Evolutionary conservation across 2,888 invertebrate genomes (phyloP).

Genomic region (Glyphotaelius pellucidus): DNA sequence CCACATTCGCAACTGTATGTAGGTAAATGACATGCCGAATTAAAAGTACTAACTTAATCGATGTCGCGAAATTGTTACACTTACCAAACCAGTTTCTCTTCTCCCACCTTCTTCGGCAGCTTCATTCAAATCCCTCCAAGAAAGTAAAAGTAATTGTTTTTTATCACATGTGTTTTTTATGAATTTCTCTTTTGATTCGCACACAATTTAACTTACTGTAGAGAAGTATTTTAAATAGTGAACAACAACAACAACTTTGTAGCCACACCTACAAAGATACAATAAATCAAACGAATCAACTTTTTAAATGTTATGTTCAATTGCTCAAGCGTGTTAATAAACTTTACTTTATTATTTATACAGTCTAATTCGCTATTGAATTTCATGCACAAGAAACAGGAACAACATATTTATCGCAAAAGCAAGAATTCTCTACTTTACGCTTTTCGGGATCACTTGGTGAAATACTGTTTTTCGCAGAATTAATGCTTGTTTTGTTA

Average conservation of each 20-base stretch:
- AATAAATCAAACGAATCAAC: background rate
- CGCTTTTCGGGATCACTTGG: background rate
- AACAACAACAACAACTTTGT: background rate
- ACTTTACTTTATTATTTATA: background rate
- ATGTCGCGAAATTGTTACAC: slow-evolving; percentile 38
- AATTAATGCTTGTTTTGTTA: background rate
- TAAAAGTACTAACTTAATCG: slow-evolving; percentile 10
- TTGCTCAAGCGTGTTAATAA: background rate
- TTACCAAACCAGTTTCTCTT: slow-evolving; percentile 35
- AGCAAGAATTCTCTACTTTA: background rate
- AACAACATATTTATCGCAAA: background rate
- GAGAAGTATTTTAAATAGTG: background rate
- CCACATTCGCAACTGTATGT: background rate
- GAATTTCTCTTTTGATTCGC: slow-evolving; percentile 24
- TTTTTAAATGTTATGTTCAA: background rate
- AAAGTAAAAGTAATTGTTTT: slow-evolving; percentile 38
- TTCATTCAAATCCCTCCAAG: slow-evolving; percentile 14
- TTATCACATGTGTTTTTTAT: background rate
- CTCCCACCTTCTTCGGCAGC: background rate
- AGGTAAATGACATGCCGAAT: slow-evolving; percentile 14
- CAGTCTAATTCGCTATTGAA: background rate
- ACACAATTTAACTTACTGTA: background rate
- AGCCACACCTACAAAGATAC: slow-evolving; percentile 3
- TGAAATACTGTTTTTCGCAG: background rate
- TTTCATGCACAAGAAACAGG: background rate